Base-by-base conservation (phyloP, 1,140 invertebrate species). In the Camponotus pennsylvanicus region DNA sequence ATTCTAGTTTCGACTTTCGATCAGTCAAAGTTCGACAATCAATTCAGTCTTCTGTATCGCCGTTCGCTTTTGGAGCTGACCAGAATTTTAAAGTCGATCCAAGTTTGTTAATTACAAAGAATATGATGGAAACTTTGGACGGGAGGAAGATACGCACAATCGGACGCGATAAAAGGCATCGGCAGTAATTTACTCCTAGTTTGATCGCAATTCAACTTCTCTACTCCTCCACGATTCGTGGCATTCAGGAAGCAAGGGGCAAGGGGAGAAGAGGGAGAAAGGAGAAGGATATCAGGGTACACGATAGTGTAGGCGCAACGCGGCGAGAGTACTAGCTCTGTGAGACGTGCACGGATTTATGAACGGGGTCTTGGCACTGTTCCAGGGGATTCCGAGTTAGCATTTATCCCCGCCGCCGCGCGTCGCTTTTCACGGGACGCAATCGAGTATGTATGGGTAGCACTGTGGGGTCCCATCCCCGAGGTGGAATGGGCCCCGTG, bases 291-390 rank as follows among this genome's bases (percentile, higher is more conserved):
- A 52, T 91, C 87, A 27, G 27, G 76, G 87, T 84, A 91, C 87
- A 88, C 89, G 88, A 83, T 88, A 91, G 86, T 52, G 15, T 91
- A 86, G 89, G 89, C 90, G 90, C 92, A 92, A 92, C 91, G 84
- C 89, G 82, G 87, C 86, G 89, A 92, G 86, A 92, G 86, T 91
- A 86, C 79, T 87, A 90, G 90, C 80, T 64, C 57, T 82, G 79
- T 89, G 87, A 89, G 92, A 94, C 93, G 93, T 93, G 93, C 91
- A 80, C 89, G 91, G 93, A 95, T 94, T 95, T 94, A 95, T 93
- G 93, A 94, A 92, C 91, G 89, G 75, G 88, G 89, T 85, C 85
- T 91, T 95, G 93, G 94, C 93, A 91, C 88, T 87, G 84, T 88
- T 95, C 94, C 94, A 94, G 91, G 5, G 49, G 86, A 88, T 64